These are phyloP conservation scores for Drosophila subpulchrella DNA, from an alignment of 1,140 invertebrate species.

Conservation along the genomic window DNA sequence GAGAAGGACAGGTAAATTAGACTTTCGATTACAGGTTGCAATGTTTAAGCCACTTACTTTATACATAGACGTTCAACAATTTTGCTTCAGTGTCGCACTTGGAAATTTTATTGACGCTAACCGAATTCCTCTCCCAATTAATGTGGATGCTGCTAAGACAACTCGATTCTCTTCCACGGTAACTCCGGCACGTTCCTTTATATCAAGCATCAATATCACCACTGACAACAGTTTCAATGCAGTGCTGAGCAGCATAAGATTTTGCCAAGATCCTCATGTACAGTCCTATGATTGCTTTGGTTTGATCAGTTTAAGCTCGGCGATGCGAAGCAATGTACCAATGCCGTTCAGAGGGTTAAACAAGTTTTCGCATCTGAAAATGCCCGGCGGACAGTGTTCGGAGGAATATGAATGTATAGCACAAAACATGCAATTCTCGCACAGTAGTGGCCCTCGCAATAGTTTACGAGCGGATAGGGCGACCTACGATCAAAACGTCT, in stretches of 20 bases:
- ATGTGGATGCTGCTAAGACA: constrained; percentile 87
- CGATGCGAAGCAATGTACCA: constrained; percentile 91
- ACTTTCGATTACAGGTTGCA: too few relatives aligned
- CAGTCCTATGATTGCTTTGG: constrained; percentile 90
- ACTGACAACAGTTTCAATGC: constrained; percentile 49
- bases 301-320: constrained; percentile 88
- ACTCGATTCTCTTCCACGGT: constrained; percentile 87
- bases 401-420: constrained; percentile 89
- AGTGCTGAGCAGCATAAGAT: background rate
- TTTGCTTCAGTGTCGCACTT: constrained; percentile 33
- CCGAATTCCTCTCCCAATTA: constrained; percentile 84
- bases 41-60: too few relatives aligned
- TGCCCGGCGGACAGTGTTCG: constrained; percentile 90
- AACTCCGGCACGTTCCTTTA: constrained; percentile 84
- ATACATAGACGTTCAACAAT: constrained; percentile 37
- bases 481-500: constrained; percentile 65
- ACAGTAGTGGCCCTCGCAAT: constrained; percentile 86
- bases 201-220: constrained; percentile 69
- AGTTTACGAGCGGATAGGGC: constrained; percentile 63
- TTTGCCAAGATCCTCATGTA: constrained; percentile 85
- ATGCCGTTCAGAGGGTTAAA: constrained; percentile 88
- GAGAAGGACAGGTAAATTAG: too few relatives aligned
- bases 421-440: constrained; percentile 87
- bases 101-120: constrained; percentile 56
- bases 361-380: constrained; percentile 87